phyloP scores from a whole-genome alignment of 2,113 vertebrate genomes.

The Emydocephalus ijimae region DNA sequence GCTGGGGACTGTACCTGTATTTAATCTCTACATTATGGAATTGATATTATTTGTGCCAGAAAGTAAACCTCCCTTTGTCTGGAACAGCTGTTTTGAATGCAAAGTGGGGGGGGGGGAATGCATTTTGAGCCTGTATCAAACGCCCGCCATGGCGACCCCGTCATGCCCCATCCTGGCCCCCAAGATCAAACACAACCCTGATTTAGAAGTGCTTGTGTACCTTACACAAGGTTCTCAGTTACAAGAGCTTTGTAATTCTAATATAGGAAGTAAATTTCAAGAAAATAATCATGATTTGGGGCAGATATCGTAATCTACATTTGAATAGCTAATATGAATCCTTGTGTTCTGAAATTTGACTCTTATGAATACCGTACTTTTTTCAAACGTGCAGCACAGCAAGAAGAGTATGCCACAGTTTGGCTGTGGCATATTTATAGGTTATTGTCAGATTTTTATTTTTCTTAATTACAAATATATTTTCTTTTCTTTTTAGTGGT shows the following conservation, averaged over 20 bases:
- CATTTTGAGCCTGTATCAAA: too few relatives aligned
- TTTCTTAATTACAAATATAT: constrained; percentile 6
- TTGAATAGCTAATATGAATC: not conserved
- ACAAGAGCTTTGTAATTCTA: not conserved
- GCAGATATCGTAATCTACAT: not conserved
- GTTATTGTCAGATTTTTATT: constrained; percentile 28
- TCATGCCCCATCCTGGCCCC: too few relatives aligned
- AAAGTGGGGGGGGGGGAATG: too few relatives aligned
- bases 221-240: not conserved
- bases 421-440: not conserved
- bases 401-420: not conserved
- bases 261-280: not conserved
- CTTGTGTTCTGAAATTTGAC: not conserved
- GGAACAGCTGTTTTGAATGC: too few relatives aligned
- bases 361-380: not conserved
- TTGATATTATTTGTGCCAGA: too few relatives aligned
- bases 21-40: too few relatives aligned
- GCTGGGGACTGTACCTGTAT: too few relatives aligned
- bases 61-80: too few relatives aligned
- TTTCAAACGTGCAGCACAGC: constrained; percentile 1
- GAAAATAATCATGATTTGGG: not conserved
- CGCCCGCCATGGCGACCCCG: too few relatives aligned
- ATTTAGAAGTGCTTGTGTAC: not conserved
- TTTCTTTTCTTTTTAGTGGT: constrained; percentile 81
- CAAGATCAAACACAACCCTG: too few relatives aligned